Percentiles rank a stretch among this genome's conserved stretches.
Evolutionary conservation across 2,888 invertebrate genomes (phyloP).

Genomic region (Microctonus brassicae): DNA sequence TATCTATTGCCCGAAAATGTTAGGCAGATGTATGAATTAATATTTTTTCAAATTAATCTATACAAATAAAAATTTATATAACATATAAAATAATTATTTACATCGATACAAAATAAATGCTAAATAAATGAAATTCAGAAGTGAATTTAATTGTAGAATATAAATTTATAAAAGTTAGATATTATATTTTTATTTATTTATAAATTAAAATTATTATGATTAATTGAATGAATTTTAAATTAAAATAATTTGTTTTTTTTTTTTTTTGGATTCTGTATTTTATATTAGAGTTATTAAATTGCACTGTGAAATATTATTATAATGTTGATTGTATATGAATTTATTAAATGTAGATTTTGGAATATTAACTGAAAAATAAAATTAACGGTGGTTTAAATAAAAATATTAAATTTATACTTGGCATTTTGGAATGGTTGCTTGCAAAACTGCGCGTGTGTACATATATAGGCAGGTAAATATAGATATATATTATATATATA

Average conservation of each 20-base stretch:
- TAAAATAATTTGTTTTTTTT: not conserved
- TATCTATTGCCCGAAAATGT: constrained; percentile 14
- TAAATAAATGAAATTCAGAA: too few species aligned
- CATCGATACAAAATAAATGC: too few species aligned
- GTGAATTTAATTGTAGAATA: too few species aligned
- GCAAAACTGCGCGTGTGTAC: not conserved
- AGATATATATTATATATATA: not conserved
- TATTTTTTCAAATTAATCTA: not conserved
- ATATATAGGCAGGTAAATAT: not conserved
- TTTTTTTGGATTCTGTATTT: not conserved
- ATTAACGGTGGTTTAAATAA: not conserved
- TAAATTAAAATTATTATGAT: not conserved
- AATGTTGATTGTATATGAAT: not conserved
- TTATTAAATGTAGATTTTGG: too few species aligned
- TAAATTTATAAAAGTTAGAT: too few species aligned
- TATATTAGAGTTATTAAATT: not conserved
- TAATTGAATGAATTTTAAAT: not conserved
- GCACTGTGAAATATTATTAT: not conserved
- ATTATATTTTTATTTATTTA: too few species aligned
- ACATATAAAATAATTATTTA: too few species aligned
- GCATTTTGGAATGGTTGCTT: not conserved
- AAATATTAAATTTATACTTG: constrained; percentile 1
- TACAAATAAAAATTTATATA: not conserved
- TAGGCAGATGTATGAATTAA: constrained; percentile 7
- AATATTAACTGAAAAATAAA: not conserved